These are phyloP conservation scores for Gymnothorax reevesii DNA, from an alignment of 2,797 vertebrate genomes.

Conservation along the genomic window DNA sequence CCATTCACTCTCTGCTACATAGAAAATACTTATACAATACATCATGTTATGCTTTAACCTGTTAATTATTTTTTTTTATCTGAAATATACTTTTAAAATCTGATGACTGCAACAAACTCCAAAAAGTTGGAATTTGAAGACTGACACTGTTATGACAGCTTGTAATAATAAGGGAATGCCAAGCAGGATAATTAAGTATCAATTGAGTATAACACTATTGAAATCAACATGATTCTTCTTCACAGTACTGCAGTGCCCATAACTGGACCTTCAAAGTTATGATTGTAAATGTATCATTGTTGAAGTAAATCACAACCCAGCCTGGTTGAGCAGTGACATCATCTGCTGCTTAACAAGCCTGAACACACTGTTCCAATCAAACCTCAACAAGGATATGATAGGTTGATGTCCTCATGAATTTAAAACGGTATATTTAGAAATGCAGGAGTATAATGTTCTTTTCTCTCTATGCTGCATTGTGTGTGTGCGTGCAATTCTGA, in stretches of 20 bases:
- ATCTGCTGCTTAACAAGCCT: background rate
- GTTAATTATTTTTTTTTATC: too few species aligned
- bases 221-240: background rate
- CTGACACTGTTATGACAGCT: too few species aligned
- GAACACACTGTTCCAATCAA: background rate
- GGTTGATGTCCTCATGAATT: background rate
- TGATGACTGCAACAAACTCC: too few species aligned
- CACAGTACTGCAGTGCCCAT: background rate
- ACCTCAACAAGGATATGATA: background rate
- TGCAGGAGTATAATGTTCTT: background rate
- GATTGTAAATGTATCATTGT: background rate
- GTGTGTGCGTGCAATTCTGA: background rate
- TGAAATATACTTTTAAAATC: too few species aligned
- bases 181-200: too few species aligned
- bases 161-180: too few species aligned
- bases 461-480: background rate
- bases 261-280: background rate
- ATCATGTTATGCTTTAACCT: too few species aligned
- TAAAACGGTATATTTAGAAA: background rate
- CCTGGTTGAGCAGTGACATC: slow-evolving; percentile 1
- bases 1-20: too few species aligned
- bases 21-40: too few species aligned
- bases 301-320: background rate
- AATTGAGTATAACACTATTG: background rate
- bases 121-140: too few species aligned